Evolutionary conservation across 2,797 vertebrate species (phyloP), one percentile per base, ranked within the genome.

Genomic region (Darevskia mixta): DNA sequence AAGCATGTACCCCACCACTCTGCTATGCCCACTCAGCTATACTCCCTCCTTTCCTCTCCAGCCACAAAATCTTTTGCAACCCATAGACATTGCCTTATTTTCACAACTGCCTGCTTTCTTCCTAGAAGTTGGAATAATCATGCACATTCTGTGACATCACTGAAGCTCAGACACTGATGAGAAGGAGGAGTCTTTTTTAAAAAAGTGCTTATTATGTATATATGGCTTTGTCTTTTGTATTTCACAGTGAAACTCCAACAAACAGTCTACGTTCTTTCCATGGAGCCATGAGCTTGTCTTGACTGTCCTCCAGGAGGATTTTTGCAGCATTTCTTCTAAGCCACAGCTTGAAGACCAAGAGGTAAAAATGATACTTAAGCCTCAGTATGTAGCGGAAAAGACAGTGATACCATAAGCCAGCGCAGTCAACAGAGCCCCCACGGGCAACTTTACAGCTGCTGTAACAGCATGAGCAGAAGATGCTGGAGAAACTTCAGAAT

Each of bases 321-420:
- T 75, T 18, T 4, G 71, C 4, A 5, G 71, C 4, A 17, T 49
- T 64, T 80, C 58, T 61, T 18, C 35, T 38, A 73, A 84, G 55
- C 71, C 23, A 11, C 71, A 41, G 49, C 72, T 84, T 58, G 45
- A 84, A 25, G 18, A 61, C 23, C 13, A 9, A 35, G 49, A 75
- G 49, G 45, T 29, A 73, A 83, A 83, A 73, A 64, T 58, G 25
- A 75, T 75, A 84, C 69, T 75, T 80, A 80, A 64, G 79, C 79
- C 49, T 75, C 1, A 1, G 32, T 84, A 35, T 15, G 7, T 75
- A 75, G 27, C 25, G 25, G 49, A 41, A 75, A 84, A 84, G 71
- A 61, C 25, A 61, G 49, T 8, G 13, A 75, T 84, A 20, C 25
- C 20, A 58, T 17, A 41, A 58, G 71, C 71, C 18, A 61, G 27